Conservation (phyloP, 2,113 vertebrate species). For the Psilopogon haemacephalus region DNA sequence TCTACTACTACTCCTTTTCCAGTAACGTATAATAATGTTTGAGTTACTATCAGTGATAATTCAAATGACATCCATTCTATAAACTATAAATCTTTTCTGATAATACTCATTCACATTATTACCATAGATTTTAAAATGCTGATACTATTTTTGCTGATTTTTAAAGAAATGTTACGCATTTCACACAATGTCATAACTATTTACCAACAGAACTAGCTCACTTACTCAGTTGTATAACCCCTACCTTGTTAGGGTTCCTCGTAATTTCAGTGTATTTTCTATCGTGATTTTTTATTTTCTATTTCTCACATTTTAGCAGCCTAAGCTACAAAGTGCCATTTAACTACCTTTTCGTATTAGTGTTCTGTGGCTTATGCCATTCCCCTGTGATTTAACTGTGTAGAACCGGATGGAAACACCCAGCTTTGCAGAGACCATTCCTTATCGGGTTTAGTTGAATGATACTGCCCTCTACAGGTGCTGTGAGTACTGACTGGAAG, state of each 20-base stretch:
- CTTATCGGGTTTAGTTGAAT: slow-evolving; percentile 40
- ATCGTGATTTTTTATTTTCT: background rate
- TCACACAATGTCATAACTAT: background rate
- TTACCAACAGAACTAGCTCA: background rate
- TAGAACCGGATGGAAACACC: background rate
- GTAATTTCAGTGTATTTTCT: background rate
- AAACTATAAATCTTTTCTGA: slow-evolving; percentile 6
- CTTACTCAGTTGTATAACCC: background rate
- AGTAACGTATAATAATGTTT: background rate
- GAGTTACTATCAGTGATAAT: background rate
- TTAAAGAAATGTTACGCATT: slow-evolving; percentile 16
- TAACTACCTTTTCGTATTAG: slow-evolving; percentile 26
- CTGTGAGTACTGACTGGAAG: background rate
- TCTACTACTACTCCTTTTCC: background rate
- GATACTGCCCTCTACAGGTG: slow-evolving; percentile 77
- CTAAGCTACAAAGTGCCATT: background rate
- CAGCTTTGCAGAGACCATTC: background rate
- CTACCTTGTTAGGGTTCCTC: background rate
- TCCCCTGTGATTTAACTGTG: background rate
- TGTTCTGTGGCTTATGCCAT: background rate
- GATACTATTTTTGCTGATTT: background rate
- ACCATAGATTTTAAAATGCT: background rate
- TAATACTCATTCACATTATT: background rate
- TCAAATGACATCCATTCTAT: background rate
- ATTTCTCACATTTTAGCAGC: background rate